phyloP scores from a whole-genome alignment of 2,888 invertebrate species.

The Matsumyia berberina region DNA sequence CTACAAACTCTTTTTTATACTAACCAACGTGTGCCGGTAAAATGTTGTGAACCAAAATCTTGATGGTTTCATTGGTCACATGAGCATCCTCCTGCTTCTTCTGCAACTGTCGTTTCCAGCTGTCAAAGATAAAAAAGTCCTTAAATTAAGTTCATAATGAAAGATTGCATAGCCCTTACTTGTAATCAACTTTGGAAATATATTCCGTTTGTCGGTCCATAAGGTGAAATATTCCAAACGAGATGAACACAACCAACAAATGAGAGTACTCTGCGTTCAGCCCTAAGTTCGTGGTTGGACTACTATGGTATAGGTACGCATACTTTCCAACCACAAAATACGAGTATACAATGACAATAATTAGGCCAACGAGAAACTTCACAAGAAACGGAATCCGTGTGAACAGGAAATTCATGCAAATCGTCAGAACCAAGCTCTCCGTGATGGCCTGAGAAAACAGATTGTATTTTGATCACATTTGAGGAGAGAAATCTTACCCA shows the following conservation, averaged over 20 bases:
- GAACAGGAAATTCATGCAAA: slow-evolving; percentile 91
- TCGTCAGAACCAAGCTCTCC: slow-evolving; percentile 85
- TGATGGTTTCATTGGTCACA: slow-evolving; percentile 94
- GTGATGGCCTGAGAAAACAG: slow-evolving; percentile 83
- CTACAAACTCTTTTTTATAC: slow-evolving; percentile 78
- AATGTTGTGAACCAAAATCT: slow-evolving; percentile 95
- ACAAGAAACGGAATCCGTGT: slow-evolving; percentile 93
- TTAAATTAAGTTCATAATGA: neutral
- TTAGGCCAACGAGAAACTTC: slow-evolving; percentile 89
- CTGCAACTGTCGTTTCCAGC: slow-evolving; percentile 89
- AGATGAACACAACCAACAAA: slow-evolving; percentile 89
- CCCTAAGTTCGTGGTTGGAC: slow-evolving; percentile 89
- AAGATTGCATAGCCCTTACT: slow-evolving; percentile 84
- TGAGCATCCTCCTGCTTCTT: slow-evolving; percentile 94
- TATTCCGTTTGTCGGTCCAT: slow-evolving; percentile 96
- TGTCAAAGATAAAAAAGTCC: slow-evolving; percentile 73
- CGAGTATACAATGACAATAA: slow-evolving; percentile 88
- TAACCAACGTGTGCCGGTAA: slow-evolving; percentile 96
- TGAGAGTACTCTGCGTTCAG: slow-evolving; percentile 89
- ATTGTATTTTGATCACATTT: neutral
- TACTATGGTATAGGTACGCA: slow-evolving; percentile 85
- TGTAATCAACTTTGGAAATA: slow-evolving; percentile 93
- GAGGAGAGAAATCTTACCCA: slow-evolving; percentile 80
- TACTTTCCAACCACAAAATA: slow-evolving; percentile 88
- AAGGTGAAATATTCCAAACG: slow-evolving; percentile 91